A percentile compares a stretch with the other conserved stretches of the same genome.
Conservation (phyloP, 2,888 invertebrate species). For the Euzetes globulus region DNA sequence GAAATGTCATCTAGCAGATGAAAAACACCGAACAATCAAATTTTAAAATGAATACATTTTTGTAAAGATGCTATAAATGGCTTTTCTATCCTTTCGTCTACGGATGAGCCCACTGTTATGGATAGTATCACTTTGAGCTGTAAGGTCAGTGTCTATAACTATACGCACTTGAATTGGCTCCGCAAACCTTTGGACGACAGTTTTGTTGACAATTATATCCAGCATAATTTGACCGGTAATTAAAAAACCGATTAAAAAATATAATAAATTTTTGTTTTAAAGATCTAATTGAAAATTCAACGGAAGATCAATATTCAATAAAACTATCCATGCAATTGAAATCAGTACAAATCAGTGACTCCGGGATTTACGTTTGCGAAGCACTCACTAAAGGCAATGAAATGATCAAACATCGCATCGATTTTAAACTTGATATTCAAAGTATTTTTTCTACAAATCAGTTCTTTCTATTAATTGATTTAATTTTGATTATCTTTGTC, state of each 20-base stretch:
- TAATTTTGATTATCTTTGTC: background rate
- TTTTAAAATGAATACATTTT: too few species aligned
- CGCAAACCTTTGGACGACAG: background rate
- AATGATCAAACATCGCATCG: conserved; percentile 7
- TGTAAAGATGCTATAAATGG: conserved; percentile 50
- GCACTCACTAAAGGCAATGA: background rate
- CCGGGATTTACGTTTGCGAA: conserved; percentile 36
- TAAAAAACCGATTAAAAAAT: background rate
- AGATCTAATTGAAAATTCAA: conserved; percentile 11
- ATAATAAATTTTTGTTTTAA: background rate
- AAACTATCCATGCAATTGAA: conserved; percentile 40
- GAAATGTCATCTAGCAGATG: too few species aligned
- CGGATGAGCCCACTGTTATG: conserved; percentile 50
- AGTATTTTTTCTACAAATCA: too few species aligned
- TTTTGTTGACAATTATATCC: background rate
- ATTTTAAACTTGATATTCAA: conserved; percentile 30
- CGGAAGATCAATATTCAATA: conserved; percentile 26
- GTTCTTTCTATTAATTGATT: background rate
- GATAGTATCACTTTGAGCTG: conserved; percentile 56
- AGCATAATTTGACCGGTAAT: conserved; percentile 34
- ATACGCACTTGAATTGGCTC: conserved; percentile 53
- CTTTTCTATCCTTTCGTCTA: conserved; percentile 46
- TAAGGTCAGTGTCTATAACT: conserved; percentile 55
- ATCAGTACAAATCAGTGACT: conserved; percentile 37
- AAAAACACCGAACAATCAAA: too few species aligned